These are phyloP conservation scores for Troilus luridus DNA, from an alignment of 2,888 invertebrate genomes.

Conservation along the genomic window DNA sequence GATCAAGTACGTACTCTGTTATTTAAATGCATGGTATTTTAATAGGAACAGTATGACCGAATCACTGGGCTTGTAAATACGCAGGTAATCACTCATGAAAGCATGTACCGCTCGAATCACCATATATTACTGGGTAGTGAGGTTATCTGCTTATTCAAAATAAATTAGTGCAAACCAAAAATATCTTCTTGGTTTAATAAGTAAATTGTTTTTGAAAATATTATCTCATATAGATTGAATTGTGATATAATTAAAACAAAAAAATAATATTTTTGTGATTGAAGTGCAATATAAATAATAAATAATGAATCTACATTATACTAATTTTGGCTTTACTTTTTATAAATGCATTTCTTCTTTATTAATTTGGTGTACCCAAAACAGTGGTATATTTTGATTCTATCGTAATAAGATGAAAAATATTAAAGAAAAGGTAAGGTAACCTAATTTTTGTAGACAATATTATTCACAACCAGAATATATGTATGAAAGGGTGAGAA, in stretches of 20 bases:
- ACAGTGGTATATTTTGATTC: background rate
- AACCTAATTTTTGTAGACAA: background rate
- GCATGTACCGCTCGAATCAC: conserved; percentile 51
- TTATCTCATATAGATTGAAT: background rate
- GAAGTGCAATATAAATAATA: background rate
- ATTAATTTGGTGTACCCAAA: background rate
- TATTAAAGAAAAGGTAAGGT: background rate
- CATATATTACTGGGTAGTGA: conserved; percentile 47
- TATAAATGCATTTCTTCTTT: background rate
- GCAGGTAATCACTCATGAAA: conserved; percentile 32
- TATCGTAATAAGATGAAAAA: background rate
- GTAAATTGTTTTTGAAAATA: background rate
- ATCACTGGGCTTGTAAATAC: conserved; percentile 61
- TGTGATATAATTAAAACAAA: background rate
- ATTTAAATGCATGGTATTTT: conserved; percentile 49
- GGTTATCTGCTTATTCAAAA: conserved; percentile 46
- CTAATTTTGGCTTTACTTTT: background rate
- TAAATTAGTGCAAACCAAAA: background rate
- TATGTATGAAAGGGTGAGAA: too few species aligned
- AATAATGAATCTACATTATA: background rate
- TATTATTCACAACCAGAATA: too few species aligned
- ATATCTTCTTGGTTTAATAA: background rate
- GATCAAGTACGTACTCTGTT: conserved; percentile 55
- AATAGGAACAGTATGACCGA: conserved; percentile 39
- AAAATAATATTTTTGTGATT: background rate